A percentile compares a stretch with the other conserved stretches of the same genome.
Conservation (phyloP, 1,140 invertebrate genomes). For the Pararge aegeria region DNA sequence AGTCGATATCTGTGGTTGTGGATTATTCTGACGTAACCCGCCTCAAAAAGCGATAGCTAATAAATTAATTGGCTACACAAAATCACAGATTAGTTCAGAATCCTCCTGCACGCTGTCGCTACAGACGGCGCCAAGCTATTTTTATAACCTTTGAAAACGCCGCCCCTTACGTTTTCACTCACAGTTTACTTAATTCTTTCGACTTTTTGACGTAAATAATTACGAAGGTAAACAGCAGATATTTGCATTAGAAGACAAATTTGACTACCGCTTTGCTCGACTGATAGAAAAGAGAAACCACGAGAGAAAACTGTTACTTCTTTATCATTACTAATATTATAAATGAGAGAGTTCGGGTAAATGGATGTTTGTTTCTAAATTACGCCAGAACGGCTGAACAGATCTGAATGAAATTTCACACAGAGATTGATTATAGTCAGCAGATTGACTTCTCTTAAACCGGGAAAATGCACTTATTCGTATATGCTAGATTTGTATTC, state of each 20-base stretch:
- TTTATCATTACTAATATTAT: too few species aligned
- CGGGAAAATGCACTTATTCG: too few species aligned
- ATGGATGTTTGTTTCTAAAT: too few species aligned
- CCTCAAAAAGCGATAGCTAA: background rate
- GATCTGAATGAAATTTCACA: too few species aligned
- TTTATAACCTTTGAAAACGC: slow-evolving; percentile 9
- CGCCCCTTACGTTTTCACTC: slow-evolving; percentile 12
- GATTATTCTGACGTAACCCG: too few species aligned
- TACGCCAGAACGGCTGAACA: too few species aligned
- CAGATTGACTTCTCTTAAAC: too few species aligned
- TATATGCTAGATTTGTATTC: too few species aligned
- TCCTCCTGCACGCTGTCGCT: background rate
- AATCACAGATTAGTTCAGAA: background rate
- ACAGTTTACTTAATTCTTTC: slow-evolving; percentile 8
- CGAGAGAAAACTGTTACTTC: too few species aligned
- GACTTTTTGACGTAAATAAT: slow-evolving; percentile 4
- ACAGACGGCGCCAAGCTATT: slow-evolving; percentile 4
- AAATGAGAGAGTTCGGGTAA: too few species aligned
- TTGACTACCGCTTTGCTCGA: background rate
- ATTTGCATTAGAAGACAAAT: background rate
- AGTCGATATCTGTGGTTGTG: too few species aligned
- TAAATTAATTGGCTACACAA: slow-evolving; percentile 4
- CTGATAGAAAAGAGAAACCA: background rate
- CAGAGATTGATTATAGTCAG: too few species aligned
- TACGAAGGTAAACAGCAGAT: slow-evolving; percentile 1